phyloP scores from a whole-genome alignment of 2,888 invertebrate genomes.

The Carterocephalus palaemon region DNA sequence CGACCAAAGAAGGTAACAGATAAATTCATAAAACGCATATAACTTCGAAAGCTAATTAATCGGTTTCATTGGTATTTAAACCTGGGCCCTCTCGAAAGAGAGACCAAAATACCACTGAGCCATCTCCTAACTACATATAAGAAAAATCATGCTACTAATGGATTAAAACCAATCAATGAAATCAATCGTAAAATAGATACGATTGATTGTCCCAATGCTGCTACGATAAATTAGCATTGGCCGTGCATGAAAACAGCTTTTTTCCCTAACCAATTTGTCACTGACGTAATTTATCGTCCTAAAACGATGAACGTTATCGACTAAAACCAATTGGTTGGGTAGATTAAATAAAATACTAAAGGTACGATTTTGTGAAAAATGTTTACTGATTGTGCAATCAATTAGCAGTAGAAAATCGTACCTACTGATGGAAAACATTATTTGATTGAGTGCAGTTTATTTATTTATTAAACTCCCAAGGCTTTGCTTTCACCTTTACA shows the following conservation, averaged over 20 bases:
- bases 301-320: conserved; percentile 11
- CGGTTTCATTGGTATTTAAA: too few species aligned
- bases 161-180: too few species aligned
- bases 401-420: conserved; percentile 31
- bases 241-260: conserved; percentile 1
- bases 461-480: conserved; percentile 37
- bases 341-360: conserved; percentile 15
- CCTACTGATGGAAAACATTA: conserved; percentile 52
- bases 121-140: too few species aligned
- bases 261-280: conserved; percentile 18
- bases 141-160: too few species aligned
- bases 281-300: conserved; percentile 13
- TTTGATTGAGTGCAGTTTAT: conserved; percentile 48
- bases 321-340: conserved; percentile 12
- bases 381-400: conserved; percentile 28
- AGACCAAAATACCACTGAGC: too few species aligned
- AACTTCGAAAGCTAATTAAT: too few species aligned
- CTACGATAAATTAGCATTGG: too few species aligned
- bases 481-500: too few species aligned
- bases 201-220: too few species aligned
- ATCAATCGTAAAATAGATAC: neutral
- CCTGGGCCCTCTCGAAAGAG: too few species aligned
- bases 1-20: too few species aligned
- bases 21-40: too few species aligned
- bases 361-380: conserved; percentile 11